Evolutionary conservation across 2,888 invertebrate genomes (phyloP), one percentile per base, ranked within the genome.

Genomic region (Notodonta ziczac): DNA sequence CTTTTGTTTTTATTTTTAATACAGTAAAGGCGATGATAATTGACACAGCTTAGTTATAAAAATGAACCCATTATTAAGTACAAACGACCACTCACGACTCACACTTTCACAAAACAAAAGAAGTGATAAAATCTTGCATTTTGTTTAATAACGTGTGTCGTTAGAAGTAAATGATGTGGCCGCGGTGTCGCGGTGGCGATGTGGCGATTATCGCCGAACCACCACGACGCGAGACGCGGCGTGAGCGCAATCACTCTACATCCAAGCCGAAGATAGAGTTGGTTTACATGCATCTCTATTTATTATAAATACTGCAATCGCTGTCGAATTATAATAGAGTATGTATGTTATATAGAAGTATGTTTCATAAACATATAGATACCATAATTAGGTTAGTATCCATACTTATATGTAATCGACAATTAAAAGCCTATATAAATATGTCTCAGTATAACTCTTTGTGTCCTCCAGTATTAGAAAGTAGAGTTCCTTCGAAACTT

Each of bases 141-240:
- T 92, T 89, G 89, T 89, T 88, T 92, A 91, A 91, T 91, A 91
- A 85, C 90, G 84, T 83, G 78, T 78, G 87, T 90, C 91, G 88
- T 93, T 91, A 90, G 84, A 86, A 86, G 84, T 85, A 86, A 85
- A 86, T 89, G 86, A 88, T 89, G 91, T 87, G 44, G 44, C 44
- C 82, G 81, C 70, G 74, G 78, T 77, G 71, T 63, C 62, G 61
- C 65, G 58, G 59, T 61, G 80, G 80, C 77, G 75, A 68, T 73
- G 66, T 75, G 76, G 67, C 76, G 70, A 81, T 85, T 83, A 83
- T 69, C 74, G 71, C 58, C 67, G 77, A 82, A 85, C 83, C 83
- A 77, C 82, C 82, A 72, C 77, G 77, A 68, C 67, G 58, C 67
- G 61, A 64, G 77, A 69, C 67, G 58, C 67, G 61, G 64, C 63